Evolutionary conservation across 2,888 invertebrate species (phyloP), one percentile per base, ranked within the genome.

Genomic region (Dryadula phaetusa): DNA sequence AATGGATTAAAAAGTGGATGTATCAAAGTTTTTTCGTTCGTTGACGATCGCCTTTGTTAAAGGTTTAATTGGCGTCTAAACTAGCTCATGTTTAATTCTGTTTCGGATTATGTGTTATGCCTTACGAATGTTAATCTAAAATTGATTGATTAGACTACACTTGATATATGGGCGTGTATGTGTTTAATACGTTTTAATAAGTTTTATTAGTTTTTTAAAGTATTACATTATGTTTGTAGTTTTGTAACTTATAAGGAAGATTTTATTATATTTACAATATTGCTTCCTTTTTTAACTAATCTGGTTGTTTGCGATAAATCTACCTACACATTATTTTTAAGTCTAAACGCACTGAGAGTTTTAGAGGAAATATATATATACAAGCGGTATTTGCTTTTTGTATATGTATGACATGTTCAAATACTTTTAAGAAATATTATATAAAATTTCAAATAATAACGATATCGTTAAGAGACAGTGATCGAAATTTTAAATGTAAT

Each of bases 1-100:
- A 88, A 90, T 88, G 86, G 78, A 88, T 90, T 92, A 89, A 90
- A 90, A 87, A 88, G 91, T 91, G 88, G 91, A 91, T 92, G 90
- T 92, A 92, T 92, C 90, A 92, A 90, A 82, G 82, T 88, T 88
- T 83, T 88, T 76, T 77, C 85, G 81, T 86, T 89, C 90, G 90
- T 92, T 91, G 88, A 88, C 87, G 90, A 90, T 90, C 87, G 88
- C 87, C 82, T 91, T 92, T 91, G 91, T 92, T 91, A 81, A 86
- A 80, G 79, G 80, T 92, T 92, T 92, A 92, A 92, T 92, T 92
- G 91, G 92, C 87, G 88, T 88, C 87, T 87, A 88, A 91, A 90
- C 88, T 85, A 86, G 84, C 84, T 82, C 79, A 81, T 80, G 79
- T 90, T 90, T 92, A 92, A 92, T 92, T 90, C 86, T 92, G 90